Base-by-base conservation (phyloP, 2,888 invertebrate genomes). In the Trilocha varians region DNA sequence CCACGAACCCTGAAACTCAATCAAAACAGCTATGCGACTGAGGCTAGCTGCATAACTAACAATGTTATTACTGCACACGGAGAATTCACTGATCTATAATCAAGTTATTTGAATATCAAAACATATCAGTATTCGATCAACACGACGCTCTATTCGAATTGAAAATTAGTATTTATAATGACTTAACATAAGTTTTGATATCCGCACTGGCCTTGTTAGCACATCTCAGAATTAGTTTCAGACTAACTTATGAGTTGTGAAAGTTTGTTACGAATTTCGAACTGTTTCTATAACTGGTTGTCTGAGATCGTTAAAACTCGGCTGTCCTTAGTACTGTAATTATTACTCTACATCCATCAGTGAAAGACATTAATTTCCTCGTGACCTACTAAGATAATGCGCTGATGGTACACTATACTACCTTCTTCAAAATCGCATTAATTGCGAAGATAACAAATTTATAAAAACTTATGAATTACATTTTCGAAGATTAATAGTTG, bases 101-200 rank as follows among this genome's bases (percentile, higher is more conserved):
- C 57, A 69, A 63, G 67, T 65, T 56, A 77, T 78, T 78, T 72
- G 72, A 72, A 75, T 72, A 73, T 59, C 60, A 65, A 60, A 68
- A 69, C 63, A 66, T 61, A 18, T 16, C 36, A 32, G 33, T 16
- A 16, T 16, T 39, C 34, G 46, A 48, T 59, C 55, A 57, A 62
- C 57, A 62, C 59, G 53, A 60, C 48, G 50, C 59, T 49, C 56
- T 52, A 66, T 62, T 61, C 57, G 57, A 65, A 69, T 70, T 59
- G 53, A 53, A 64, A 66, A 65, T 55, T 25, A 25, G 25, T 25
- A 11, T 25, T 25, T 25, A 11, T 25, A 25, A 25, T 25, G 11
- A 11, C 25, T 25, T 25, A 2, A 1, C 8, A 2, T 6, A 25
- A 25, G 25, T 25, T 25, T 25, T 25, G 25, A 11, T 25, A 11